A percentile compares a stretch with the other conserved stretches of the same genome.
Evolutionary conservation across 2,888 invertebrate genomes (phyloP).

Genomic region (Mellilla xanthometata): DNA sequence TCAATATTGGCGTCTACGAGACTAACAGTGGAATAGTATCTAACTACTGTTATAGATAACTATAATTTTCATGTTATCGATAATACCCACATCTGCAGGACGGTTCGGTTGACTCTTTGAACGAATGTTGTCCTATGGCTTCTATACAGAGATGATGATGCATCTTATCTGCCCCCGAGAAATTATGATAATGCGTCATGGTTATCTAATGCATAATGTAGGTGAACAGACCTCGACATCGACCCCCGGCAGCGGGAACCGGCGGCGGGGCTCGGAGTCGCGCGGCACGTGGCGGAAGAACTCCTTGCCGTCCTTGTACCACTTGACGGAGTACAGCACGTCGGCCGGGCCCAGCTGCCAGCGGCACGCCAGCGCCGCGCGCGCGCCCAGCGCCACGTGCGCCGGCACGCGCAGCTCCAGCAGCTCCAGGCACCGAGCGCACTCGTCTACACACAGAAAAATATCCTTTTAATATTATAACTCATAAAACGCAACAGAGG

Average conservation of each 20-base stretch:
- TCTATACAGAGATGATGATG: no score
- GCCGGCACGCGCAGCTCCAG: constrained; percentile 91
- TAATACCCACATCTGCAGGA: no score
- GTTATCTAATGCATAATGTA: no score
- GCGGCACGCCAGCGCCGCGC: constrained; percentile 89
- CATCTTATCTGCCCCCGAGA: no score
- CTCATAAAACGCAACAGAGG: not conserved
- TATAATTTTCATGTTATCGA: no score
- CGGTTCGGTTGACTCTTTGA: no score
- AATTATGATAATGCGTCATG: no score
- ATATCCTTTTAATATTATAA: constrained; percentile 1
- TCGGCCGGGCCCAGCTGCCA: constrained; percentile 91
- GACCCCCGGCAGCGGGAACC: constrained; percentile 90
- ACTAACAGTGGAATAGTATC: no score
- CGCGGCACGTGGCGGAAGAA: constrained; percentile 94
- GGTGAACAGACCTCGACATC: constrained; percentile 87
- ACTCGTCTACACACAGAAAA: constrained; percentile 50
- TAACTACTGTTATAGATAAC: no score
- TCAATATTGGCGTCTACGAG: no score
- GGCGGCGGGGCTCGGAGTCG: constrained; percentile 90
- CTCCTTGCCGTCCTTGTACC: constrained; percentile 96
- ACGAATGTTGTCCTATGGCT: no score
- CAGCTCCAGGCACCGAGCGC: constrained; percentile 83
- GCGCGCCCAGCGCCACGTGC: constrained; percentile 90
- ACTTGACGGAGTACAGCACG: constrained; percentile 93